Base-by-base conservation (phyloP, 2,113 vertebrate species). In the Myrmophylax atrothorax region DNA sequence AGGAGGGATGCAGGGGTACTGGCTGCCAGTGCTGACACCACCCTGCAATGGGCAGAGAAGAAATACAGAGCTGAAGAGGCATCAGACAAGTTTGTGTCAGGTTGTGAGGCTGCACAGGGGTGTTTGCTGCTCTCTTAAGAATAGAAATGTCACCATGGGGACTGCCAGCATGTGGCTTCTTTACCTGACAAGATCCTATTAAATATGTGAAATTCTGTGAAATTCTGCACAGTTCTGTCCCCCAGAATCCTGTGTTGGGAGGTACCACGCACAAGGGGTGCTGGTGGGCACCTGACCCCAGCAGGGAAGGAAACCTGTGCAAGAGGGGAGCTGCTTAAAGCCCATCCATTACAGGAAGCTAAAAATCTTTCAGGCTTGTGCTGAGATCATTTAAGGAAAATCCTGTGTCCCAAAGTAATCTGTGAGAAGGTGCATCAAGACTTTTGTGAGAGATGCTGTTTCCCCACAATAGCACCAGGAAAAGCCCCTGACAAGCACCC, bases 11-110 rank as follows among this genome's bases (percentile, higher is more conserved):
- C 46, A 1, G 20, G 4, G 11, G 33, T 26, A 31, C 4, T 46
- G 84, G 52, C 35, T 9, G 5, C 37, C 6, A 2, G 14, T 10
- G 26, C 38, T 23, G 38, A 17, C 0, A 0, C 15, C 46, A 37
- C 26, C 10, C 31, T 59, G 18, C 15, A 8, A 60, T 7, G 12
- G 24, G 18, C 14, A 33, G 18, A 26, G 38, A 29, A 42, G 35
- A 62, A 64, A 47, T 1, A 33, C 8, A 2, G 56, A 59, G 50
- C 38, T 49, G 56, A n/a, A 68, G 42, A 72, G 29, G 16, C 47
- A 4, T 50, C 18, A 47, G 35, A 28, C 5, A 24, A 52, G 29
- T 29, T 3, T 58, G 67, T 2, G 11, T 7, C 29, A 44, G 68
- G n/a, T 13, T 6, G 4, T 23, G 14, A 63, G 62, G 66, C 47